Percentiles rank a stretch among this genome's conserved stretches.
These are phyloP conservation scores for Syrrhaptes paradoxus DNA, from an alignment of 2,113 vertebrate genomes.

Conservation along the genomic window DNA sequence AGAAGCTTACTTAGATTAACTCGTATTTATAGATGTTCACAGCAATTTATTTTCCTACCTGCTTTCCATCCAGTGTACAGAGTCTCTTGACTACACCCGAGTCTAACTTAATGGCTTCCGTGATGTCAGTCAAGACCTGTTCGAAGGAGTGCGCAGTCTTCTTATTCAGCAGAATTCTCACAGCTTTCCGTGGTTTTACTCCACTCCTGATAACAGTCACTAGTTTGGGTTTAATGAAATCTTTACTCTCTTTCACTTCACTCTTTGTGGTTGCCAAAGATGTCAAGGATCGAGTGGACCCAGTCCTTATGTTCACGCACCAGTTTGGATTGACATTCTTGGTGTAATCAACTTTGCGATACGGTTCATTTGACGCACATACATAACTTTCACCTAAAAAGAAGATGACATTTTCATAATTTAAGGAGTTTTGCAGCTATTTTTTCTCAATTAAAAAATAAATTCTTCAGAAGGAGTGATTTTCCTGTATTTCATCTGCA, in stretches of 20 bases:
- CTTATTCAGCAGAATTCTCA: conserved; percentile 95
- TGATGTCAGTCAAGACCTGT: conserved; percentile 97
- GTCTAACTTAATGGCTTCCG: conserved; percentile 97
- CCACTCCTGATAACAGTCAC: conserved; percentile 98
- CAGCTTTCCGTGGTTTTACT: conserved; percentile 95
- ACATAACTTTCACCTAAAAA: conserved; percentile 94
- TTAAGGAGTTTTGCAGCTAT: background rate
- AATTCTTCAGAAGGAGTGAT: background rate
- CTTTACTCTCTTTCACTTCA: conserved; percentile 88
- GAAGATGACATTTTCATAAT: background rate
- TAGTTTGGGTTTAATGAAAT: conserved; percentile 96
- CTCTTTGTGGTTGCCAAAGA: conserved; percentile 78
- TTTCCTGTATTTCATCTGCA: background rate
- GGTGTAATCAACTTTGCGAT: conserved; percentile 92
- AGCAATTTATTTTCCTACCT: conserved; percentile 79
- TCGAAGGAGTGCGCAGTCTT: conserved; percentile 98
- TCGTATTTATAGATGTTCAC: background rate
- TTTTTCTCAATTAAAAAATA: background rate
- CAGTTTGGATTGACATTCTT: conserved; percentile 97
- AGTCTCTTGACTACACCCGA: conserved; percentile 94
- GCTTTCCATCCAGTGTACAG: conserved; percentile 94
- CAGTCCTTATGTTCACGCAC: conserved; percentile 89
- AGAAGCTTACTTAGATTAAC: background rate
- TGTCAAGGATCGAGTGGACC: conserved; percentile 81
- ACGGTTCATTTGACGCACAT: conserved; percentile 95